These are phyloP conservation scores for Idaea dimidiata DNA, from an alignment of 2,888 invertebrate genomes.

Conservation along the genomic window DNA sequence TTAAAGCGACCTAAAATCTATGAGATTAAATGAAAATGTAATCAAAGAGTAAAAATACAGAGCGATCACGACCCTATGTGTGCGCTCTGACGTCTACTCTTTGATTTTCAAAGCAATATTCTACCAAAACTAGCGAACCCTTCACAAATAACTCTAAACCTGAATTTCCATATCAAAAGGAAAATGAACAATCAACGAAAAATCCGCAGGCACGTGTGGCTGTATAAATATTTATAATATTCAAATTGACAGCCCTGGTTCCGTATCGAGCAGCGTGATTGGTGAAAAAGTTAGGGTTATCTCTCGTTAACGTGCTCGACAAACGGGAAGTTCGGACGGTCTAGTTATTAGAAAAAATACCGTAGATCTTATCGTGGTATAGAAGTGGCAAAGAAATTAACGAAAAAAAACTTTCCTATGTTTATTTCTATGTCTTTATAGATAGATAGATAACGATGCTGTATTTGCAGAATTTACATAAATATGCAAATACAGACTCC, in stretches of 20 bases:
- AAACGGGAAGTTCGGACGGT: conserved; percentile 9
- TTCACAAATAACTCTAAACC: conserved; percentile 23
- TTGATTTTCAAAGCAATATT: conserved; percentile 21
- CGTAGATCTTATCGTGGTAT: background rate
- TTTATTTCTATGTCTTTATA: too few species aligned
- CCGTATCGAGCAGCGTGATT: conserved; percentile 20
- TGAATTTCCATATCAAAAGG: conserved; percentile 32
- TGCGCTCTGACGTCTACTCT: conserved; percentile 12
- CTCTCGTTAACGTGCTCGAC: conserved; percentile 51
- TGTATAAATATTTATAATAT: conserved; percentile 47
- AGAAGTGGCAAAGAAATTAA: background rate
- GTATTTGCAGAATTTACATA: too few species aligned
- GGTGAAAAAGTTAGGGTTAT: conserved; percentile 35
- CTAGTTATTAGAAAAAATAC: background rate
- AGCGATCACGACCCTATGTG: conserved; percentile 10
- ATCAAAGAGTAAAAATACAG: too few species aligned
- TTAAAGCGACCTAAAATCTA: too few species aligned
- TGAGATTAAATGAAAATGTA: too few species aligned
- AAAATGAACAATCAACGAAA: conserved; percentile 33
- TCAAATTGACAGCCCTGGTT: conserved; percentile 38
- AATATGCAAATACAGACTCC: too few species aligned
- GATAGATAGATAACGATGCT: too few species aligned
- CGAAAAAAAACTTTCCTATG: too few species aligned
- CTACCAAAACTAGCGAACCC: conserved; percentile 3
- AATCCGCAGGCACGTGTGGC: conserved; percentile 32